These are phyloP conservation scores for Strigops habroptila DNA, from an alignment of 2,113 vertebrate species.

Conservation along the genomic window DNA sequence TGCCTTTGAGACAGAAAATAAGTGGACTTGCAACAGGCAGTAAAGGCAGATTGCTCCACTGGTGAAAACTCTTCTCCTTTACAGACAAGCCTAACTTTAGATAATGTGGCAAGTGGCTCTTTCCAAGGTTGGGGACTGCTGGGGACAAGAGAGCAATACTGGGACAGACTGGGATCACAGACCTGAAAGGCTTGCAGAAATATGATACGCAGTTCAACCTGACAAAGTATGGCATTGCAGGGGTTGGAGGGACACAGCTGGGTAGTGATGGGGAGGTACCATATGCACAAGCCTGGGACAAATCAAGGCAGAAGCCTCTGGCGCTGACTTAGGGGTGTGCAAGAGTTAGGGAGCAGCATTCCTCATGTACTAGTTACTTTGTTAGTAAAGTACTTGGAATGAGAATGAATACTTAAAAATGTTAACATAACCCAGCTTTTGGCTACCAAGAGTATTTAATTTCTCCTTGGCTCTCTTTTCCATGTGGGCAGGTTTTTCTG, in stretches of 20 bases:
- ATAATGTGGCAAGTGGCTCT: background rate
- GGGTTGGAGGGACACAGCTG: background rate
- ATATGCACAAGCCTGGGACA: background rate
- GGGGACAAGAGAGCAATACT: background rate
- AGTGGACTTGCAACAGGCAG: background rate
- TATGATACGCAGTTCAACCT: background rate
- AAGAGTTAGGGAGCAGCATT: background rate
- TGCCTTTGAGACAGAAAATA: background rate
- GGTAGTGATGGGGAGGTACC: background rate
- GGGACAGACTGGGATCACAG: background rate
- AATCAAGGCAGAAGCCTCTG: background rate
- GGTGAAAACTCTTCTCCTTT: background rate
- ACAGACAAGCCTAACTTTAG: background rate
- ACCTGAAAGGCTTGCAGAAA: background rate
- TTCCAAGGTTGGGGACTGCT: background rate
- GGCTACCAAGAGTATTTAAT: background rate
- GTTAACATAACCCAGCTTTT: background rate
- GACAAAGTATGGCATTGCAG: background rate
- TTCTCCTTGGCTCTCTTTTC: background rate
- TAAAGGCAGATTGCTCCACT: background rate
- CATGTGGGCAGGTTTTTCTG: background rate
- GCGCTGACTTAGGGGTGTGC: background rate
- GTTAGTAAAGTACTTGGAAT: background rate
- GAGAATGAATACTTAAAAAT: background rate
- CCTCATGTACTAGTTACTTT: background rate